Percentiles rank a stretch among this genome's conserved stretches.
Evolutionary conservation across 2,113 vertebrate species (phyloP).

Genomic region (Peromyscus maniculatus): DNA sequence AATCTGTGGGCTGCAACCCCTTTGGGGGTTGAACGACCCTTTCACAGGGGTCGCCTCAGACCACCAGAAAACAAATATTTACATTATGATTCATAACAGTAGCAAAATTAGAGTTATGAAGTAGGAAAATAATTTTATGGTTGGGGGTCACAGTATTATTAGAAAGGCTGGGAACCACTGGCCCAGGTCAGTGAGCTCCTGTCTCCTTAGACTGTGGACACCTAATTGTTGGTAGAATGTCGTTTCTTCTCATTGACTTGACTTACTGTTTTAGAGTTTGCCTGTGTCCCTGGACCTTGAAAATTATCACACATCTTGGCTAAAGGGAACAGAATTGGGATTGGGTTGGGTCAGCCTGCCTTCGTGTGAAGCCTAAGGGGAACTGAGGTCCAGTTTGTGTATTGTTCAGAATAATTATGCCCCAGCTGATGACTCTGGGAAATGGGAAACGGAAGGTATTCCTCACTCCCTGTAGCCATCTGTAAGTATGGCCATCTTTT

Average conservation of each 20-base stretch:
- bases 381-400: neutral
- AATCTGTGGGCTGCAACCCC: no score
- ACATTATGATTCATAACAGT: neutral
- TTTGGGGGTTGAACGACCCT: neutral
- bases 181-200: neutral
- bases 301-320: neutral
- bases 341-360: neutral
- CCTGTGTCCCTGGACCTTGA: neutral
- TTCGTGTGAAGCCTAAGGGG: neutral
- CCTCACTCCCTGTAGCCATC: neutral
- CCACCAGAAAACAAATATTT: neutral
- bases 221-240: neutral
- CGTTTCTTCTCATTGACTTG: neutral
- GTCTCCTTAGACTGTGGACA: neutral
- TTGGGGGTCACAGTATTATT: neutral
- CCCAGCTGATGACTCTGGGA: neutral
- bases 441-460: slow-evolving; percentile 6
- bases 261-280: slow-evolving; percentile 7
- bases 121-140: neutral
- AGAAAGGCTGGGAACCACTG: neutral
- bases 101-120: neutral
- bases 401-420: neutral
- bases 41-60: neutral
- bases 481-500: slow-evolving; percentile 7
- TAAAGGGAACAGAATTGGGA: neutral